These are phyloP conservation scores for Chirona hameri DNA, from an alignment of 2,888 invertebrate species.

Conservation along the genomic window DNA sequence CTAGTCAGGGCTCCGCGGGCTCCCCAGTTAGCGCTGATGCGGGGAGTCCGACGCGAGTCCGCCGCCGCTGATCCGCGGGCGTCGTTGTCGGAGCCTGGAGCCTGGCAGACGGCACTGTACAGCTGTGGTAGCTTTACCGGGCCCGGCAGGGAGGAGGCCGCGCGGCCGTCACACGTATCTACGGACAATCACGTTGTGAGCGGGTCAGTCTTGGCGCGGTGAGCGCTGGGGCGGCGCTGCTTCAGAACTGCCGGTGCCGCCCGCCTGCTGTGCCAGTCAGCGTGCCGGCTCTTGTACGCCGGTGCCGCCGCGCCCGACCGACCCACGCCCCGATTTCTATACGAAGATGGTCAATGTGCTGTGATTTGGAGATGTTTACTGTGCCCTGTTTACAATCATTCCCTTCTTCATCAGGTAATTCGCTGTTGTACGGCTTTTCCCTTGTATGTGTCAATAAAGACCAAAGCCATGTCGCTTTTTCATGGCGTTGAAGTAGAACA, in stretches of 20 bases:
- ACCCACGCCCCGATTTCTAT: not conserved
- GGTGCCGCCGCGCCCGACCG: not conserved
- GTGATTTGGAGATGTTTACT: not conserved
- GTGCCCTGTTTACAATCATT: conserved; percentile 8
- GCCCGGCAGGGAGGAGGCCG: not conserved
- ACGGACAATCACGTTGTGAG: not conserved
- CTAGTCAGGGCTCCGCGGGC: not conserved
- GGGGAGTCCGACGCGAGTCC: not conserved
- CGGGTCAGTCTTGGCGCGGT: not conserved
- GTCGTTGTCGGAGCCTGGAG: not conserved
- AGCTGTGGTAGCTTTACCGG: not conserved
- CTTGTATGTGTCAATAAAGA: conserved; percentile 22
- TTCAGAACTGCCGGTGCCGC: not conserved
- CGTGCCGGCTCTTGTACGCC: not conserved
- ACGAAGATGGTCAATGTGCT: conserved; percentile 11
- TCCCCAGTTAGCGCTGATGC: not conserved
- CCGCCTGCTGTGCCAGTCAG: not conserved
- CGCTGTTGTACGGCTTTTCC: not conserved
- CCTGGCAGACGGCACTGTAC: not conserved
- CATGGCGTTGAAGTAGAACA: too few relatives aligned
- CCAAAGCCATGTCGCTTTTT: not conserved
- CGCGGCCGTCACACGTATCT: not conserved
- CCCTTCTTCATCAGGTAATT: conserved; percentile 23
- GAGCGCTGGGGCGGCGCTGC: not conserved
- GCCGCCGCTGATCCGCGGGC: not conserved